Base-by-base conservation (phyloP, 2,888 invertebrate species). In the Caenorhabditis sp. region DNA sequence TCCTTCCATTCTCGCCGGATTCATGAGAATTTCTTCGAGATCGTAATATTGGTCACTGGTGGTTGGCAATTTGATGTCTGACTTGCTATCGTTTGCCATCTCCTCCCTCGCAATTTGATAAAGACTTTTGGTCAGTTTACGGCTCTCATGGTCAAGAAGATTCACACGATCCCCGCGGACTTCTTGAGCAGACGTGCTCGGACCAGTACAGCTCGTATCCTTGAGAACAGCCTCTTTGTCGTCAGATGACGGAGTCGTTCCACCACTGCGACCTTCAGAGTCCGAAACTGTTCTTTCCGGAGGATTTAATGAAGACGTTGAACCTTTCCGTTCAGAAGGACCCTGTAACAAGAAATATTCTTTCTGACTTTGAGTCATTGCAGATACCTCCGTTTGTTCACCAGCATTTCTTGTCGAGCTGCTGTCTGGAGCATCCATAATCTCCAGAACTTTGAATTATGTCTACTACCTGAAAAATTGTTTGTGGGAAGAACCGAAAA, bases 1-100 rank as follows among this genome's bases (percentile, higher is more conserved):
- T 3, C 81, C 81, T 76, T 81, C 81, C 68, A 70, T 65, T 61
- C 81, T 65, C 0, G 81, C 65, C 6, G 81, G 70, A 40, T 81
- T 81, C 51, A 76, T 70, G 2, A 81, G 51, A 8, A 65, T 55
- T 24, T 81, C 81, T 26, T 81, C 81, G 5, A 81, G 70, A 15
- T 76, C 76, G 6, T 53, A 76, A 11, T 76, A 76, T 32, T 76
- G 47, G 4, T 61, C 67, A 32, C 67, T 67, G 0, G 58, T 76
- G 2, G 67, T 67, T 1, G 76, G 76, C 13, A 76, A 32, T n/a
- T 55, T 60, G 24, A 65, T 58, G 6, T 61, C 67, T 1, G 18
- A 4, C 20, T 67, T 74, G 0, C 58, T 35, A 3, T 65, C 44
- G 2, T 32, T 20, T 0, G 26, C 37, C 15, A 53, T n/a, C 18